Percentiles rank a stretch among this genome's conserved stretches.
Conservation (phyloP, 2,797 vertebrate species). For the Staurois parvus region DNA sequence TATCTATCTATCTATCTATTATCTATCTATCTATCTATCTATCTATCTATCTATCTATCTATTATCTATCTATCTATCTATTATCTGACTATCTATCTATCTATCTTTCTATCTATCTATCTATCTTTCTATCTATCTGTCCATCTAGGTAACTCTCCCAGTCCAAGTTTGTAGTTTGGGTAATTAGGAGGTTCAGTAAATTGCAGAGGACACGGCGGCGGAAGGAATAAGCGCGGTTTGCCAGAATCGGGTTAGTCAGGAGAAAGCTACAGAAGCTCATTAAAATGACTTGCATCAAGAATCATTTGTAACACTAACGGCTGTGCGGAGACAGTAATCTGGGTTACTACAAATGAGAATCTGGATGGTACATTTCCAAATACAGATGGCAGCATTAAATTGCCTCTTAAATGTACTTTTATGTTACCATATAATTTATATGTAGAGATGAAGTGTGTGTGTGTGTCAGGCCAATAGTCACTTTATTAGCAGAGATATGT, state of each 20-base stretch:
- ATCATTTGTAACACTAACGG: conserved; percentile 24
- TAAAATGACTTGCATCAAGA: conserved; percentile 41
- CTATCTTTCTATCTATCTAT: no score
- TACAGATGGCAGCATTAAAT: background rate
- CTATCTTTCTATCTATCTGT: background rate
- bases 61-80: no score
- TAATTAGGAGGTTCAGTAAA: background rate
- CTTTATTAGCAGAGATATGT: no score
- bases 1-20: no score
- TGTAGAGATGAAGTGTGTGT: no score
- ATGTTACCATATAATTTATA: background rate
- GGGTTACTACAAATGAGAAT: conserved; percentile 7
- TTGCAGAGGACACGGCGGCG: background rate
- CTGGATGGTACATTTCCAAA: background rate
- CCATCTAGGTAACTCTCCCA: background rate
- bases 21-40: no score
- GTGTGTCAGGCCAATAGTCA: no score
- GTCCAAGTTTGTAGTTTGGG: background rate
- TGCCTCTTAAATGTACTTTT: background rate
- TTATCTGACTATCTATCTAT: no score
- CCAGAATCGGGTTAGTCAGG: background rate
- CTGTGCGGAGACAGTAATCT: conserved; percentile 5
- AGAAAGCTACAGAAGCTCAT: conserved; percentile 19
- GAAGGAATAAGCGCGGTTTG: background rate
- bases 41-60: no score